Evolutionary conservation across 2,888 invertebrate genomes (phyloP), one percentile per base, ranked within the genome.

Genomic region (Zygogramma bicolorata): DNA sequence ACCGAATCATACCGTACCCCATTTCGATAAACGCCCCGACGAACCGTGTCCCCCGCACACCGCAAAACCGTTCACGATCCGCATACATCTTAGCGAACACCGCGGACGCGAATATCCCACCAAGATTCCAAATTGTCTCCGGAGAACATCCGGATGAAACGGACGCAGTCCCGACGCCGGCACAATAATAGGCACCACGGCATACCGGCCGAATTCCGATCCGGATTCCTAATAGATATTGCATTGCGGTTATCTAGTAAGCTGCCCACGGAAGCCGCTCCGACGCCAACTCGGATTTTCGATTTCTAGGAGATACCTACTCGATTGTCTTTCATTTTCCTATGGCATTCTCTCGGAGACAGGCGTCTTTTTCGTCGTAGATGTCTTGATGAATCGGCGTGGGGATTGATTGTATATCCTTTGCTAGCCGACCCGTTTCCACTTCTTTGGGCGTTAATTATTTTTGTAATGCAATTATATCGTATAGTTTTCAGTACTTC

Each of bases 201-300:
- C 46, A 53, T 53, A 49, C 18, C 27, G 75, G 74, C 70, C 73
- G 70, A 75, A 77, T 79, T 79, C 77, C 74, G 57, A 29, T 59
- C 71, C 72, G 71, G 71, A 78, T 78, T 78, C 77, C 75, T 68
- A 71, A 70, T 77, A 73, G 78, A 78, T 78, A 78, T 78, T 78
- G 77, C 78, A 75, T 75, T 77, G 78, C 75, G 76, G 73, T 70
- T 71, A 72, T 72, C 72, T 18, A 68, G 62, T 67, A 49, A 20
- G 61, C 66, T 18, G 40, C 31, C 67, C 67, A 40, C 71, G 34
- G 67, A 61, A 61, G 66, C n/a, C 62, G 25, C 25, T 27, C 15
- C 3, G 5, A 42, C 15, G 42, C 42, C 15, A 4, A 42, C 15
- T 5, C 53, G 53, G 27, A 53, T 53, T 53, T 53, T 25, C 25